Evolutionary conservation across 2,797 vertebrate genomes (phyloP).

Genomic region (Trichosurus vulpecula): DNA sequence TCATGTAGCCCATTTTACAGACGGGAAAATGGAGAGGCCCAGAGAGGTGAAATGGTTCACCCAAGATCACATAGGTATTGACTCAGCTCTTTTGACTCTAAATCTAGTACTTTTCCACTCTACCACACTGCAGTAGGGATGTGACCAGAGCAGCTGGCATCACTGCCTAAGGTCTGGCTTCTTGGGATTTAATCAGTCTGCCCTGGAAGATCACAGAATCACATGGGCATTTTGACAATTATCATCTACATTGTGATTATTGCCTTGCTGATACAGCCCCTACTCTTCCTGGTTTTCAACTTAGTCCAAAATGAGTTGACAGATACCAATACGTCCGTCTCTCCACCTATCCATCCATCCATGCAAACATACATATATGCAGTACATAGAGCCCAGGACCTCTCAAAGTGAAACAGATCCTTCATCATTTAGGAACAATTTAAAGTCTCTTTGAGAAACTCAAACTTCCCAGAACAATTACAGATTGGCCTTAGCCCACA

Average conservation of each 20-base stretch:
- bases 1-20: background rate
- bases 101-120: background rate
- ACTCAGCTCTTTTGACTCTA: background rate
- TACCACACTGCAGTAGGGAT: background rate
- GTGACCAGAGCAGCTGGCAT: fast-evolving
- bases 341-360: fast-evolving
- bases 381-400: background rate
- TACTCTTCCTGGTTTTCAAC: background rate
- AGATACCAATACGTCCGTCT: background rate
- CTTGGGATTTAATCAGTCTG: background rate
- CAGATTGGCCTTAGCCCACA: background rate
- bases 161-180: fast-evolving
- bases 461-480: background rate
- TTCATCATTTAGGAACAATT: background rate
- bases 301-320: background rate
- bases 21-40: background rate
- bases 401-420: background rate
- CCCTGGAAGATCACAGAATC: background rate
- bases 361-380: too few relatives aligned
- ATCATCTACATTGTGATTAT: too few relatives aligned
- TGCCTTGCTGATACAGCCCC: too few relatives aligned
- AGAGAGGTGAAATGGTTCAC: background rate
- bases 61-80: background rate
- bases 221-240: too few relatives aligned
- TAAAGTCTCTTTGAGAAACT: background rate